Evolutionary conservation across 2,888 invertebrate species (phyloP).

Genomic region (Danaus chrysippus): DNA sequence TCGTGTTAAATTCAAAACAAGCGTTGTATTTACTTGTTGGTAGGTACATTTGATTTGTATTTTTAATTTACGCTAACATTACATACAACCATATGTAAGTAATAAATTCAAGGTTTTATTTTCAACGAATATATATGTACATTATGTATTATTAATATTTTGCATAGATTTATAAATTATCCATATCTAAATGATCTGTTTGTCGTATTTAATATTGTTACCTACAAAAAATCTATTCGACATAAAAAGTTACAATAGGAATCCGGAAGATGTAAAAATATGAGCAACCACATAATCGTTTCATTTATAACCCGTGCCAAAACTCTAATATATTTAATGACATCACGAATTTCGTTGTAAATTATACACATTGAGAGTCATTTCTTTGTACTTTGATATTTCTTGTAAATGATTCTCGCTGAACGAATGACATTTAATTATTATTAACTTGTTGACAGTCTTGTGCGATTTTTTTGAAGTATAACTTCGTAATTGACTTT

Average conservation of each 20-base stretch:
- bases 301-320: constrained; percentile 3
- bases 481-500: not conserved
- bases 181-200: no score
- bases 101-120: no score
- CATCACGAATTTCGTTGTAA: not conserved
- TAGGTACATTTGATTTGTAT: no score
- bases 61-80: no score
- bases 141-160: no score
- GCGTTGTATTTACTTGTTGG: no score
- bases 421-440: constrained; percentile 11
- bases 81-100: no score
- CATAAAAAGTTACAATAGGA: not conserved
- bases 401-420: constrained; percentile 7
- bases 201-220: no score
- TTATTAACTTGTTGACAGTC: not conserved
- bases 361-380: constrained; percentile 5
- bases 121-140: no score
- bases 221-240: no score
- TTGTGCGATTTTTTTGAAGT: not conserved
- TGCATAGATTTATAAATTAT: no score
- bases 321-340: not conserved
- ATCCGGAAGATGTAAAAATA: not conserved
- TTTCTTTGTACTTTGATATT: constrained; percentile 13
- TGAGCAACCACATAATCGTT: not conserved
- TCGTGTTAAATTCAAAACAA: no score